These are phyloP conservation scores for Colossoma macropomum DNA, from an alignment of 2,113 vertebrate species.

Conservation along the genomic window DNA sequence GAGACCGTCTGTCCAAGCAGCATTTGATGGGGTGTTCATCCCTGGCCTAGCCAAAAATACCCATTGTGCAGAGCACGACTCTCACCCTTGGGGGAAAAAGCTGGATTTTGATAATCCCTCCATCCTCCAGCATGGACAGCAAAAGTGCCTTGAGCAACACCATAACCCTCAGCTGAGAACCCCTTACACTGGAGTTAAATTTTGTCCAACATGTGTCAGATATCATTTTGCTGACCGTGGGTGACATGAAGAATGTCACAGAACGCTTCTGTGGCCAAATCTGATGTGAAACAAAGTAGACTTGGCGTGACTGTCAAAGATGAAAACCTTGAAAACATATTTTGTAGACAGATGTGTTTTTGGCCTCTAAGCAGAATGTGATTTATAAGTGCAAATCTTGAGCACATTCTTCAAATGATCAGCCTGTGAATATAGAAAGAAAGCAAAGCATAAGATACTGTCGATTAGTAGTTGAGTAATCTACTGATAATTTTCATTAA, in stretches of 20 bases:
- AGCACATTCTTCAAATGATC: background rate
- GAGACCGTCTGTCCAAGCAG: constrained; percentile 31
- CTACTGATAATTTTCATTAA: too few species aligned
- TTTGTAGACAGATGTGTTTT: background rate
- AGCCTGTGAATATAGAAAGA: background rate
- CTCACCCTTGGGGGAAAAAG: background rate
- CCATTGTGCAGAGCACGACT: constrained; percentile 45
- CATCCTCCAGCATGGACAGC: background rate
- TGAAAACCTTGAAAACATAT: background rate
- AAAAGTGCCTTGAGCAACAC: constrained; percentile 8
- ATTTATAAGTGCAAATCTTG: background rate
- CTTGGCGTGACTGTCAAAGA: background rate
- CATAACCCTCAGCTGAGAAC: background rate
- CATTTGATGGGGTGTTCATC: constrained; percentile 45
- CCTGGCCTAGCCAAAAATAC: constrained; percentile 38
- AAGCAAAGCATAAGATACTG: background rate
- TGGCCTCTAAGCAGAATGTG: background rate
- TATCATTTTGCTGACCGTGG: constrained; percentile 14
- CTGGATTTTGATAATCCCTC: constrained; percentile 44
- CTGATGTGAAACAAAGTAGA: background rate
- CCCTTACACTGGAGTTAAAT: constrained; percentile 29
- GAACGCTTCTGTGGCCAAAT: background rate
- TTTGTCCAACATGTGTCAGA: constrained; percentile 21
- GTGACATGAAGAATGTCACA: constrained; percentile 6
- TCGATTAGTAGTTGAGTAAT: too few species aligned